Percentiles rank a stretch among this genome's conserved stretches.
These are phyloP conservation scores for Synergus gifuensis DNA, from an alignment of 2,888 invertebrate genomes.

Conservation along the genomic window DNA sequence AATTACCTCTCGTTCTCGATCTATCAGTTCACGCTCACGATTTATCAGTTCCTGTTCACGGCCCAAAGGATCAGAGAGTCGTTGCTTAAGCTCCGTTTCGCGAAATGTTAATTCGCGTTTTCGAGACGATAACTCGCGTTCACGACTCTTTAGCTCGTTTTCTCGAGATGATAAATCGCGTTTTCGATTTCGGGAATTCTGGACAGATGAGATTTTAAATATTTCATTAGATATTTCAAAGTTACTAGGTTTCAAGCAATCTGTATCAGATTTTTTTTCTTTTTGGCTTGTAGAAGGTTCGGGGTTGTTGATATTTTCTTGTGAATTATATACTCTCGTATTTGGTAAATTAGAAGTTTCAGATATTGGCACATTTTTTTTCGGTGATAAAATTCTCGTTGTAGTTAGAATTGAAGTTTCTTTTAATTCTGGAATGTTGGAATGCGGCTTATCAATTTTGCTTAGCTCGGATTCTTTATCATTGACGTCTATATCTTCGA, in stretches of 20 bases:
- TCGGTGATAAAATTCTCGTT: background rate
- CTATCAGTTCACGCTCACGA: conserved; percentile 1
- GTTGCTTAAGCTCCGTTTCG: background rate
- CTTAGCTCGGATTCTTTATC: background rate
- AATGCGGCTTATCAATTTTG: background rate
- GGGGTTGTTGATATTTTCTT: background rate
- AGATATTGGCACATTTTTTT: background rate
- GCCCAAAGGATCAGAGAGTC: background rate
- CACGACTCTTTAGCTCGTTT: background rate
- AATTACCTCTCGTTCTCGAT: background rate
- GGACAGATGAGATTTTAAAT: background rate
- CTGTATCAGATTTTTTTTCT: background rate
- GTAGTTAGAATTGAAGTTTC: background rate
- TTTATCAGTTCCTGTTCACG: background rate
- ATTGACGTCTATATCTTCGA: conserved; percentile 5
- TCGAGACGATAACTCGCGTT: background rate
- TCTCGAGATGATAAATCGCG: background rate
- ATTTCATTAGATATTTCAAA: background rate
- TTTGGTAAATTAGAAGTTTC: background rate
- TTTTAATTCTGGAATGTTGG: background rate
- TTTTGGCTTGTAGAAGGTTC: background rate
- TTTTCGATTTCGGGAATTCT: background rate
- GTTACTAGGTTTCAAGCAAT: background rate
- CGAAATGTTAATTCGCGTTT: background rate
- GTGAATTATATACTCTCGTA: background rate